Base-by-base conservation (phyloP, 2,888 invertebrate species). In the Hipparchia sbordonii region DNA sequence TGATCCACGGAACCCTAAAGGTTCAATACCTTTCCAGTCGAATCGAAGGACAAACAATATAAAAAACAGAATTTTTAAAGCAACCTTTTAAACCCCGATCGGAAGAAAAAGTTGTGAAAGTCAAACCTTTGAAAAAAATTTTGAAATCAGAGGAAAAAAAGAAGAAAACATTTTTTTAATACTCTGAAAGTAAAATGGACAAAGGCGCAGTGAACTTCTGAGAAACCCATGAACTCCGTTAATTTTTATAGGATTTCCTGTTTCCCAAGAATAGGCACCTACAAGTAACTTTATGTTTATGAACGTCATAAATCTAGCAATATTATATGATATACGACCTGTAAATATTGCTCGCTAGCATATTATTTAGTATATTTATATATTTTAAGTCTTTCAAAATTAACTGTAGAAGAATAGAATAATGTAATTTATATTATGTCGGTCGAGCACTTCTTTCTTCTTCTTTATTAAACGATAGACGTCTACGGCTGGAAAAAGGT, bases 211-310 rank as follows among this genome's bases (percentile, higher is more conserved):
- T 52, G 59, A 39, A 68, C 39, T 54, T 59, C 45, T 52, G n/a
- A 46, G 45, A 56, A 67, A 56, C 56, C 7, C 67, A 52, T 56
- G 45, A 67, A 67, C 61, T 54, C 67, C 33, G 66, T 63, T 70
- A 62, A 70, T 66, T 67, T 63, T 61, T 51, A 72, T 61, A 72
- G 67, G 60, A 74, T 68, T 75, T 75, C 73, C 72, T 60, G 72
- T 71, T 68, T 70, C 66, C 54, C 68, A 69, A 72, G 73, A 73
- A 70, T 72, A 70, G 67, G 23, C 10, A 23, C 63, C 63, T 51
- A 72, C 57, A 39, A 66, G 67, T 63, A 59, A 46, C 63, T 72
- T 73, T 70, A 75, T 75, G 70, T 57, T 76, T 77, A 75, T 73
- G 73, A 74, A 67, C 61, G 71, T 46, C 72, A 69, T 77, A 77